Evolutionary conservation across 2,888 invertebrate genomes (phyloP).

Genomic region (Chaitophorus viminalis): DNA sequence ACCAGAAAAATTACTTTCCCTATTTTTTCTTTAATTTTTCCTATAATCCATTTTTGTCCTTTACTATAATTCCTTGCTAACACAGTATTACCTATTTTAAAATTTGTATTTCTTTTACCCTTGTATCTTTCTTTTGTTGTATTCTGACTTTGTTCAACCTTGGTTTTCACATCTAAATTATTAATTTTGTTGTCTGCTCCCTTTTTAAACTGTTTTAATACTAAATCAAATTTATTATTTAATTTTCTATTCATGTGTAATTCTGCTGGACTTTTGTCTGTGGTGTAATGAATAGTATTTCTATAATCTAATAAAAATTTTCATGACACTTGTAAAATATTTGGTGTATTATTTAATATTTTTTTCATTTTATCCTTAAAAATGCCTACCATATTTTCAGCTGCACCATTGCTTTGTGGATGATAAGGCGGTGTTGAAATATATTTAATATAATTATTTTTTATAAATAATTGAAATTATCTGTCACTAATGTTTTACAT

Average conservation of each 20-base stretch:
- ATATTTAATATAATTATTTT: conserved; percentile 63
- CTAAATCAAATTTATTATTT: conserved; percentile 20
- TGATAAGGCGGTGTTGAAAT: conserved; percentile 62
- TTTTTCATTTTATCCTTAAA: conserved; percentile 33
- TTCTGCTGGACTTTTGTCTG: conserved; percentile 38
- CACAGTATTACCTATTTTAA: conserved; percentile 25
- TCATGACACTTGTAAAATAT: conserved; percentile 26
- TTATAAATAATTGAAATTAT: conserved; percentile 56
- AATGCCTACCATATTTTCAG: conserved; percentile 19
- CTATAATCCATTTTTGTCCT: conserved; percentile 36
- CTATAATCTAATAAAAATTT: conserved; percentile 52
- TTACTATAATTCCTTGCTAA: conserved; percentile 33
- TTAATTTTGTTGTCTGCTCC: background rate
- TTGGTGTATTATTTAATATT: conserved; percentile 5
- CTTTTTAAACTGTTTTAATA: conserved; percentile 13
- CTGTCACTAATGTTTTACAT: conserved; percentile 5
- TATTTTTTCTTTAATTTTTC: conserved; percentile 41
- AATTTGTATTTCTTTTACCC: conserved; percentile 31
- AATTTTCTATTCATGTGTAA: conserved; percentile 16
- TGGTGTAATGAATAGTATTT: conserved; percentile 46
- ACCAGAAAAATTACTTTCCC: conserved; percentile 25
- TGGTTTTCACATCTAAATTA: conserved; percentile 7
- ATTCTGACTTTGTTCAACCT: conserved; percentile 20
- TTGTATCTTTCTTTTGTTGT: background rate
- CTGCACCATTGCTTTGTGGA: conserved; percentile 62